Evolutionary conservation across 2,888 invertebrate genomes (phyloP).

Genomic region (Plusia festucae): DNA sequence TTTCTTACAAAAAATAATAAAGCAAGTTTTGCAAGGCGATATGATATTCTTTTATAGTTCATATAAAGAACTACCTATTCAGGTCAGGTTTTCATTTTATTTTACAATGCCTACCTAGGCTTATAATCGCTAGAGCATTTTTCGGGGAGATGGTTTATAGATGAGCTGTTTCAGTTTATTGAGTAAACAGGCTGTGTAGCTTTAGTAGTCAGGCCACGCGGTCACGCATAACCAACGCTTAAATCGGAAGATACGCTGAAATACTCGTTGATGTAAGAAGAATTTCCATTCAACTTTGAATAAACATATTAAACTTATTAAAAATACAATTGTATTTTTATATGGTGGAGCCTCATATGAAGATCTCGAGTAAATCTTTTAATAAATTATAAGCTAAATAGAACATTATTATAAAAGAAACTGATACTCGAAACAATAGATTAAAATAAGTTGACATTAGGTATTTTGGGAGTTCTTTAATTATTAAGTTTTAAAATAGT

Average conservation of each 20-base stretch:
- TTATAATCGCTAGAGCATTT: constrained; percentile 17
- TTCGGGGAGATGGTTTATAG: constrained; percentile 10
- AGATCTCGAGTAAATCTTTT: too few species aligned
- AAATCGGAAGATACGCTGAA: constrained; percentile 19
- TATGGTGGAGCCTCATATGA: too few species aligned
- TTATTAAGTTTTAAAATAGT: too few species aligned
- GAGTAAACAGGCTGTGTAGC: constrained; percentile 31
- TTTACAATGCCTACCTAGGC: constrained; percentile 5
- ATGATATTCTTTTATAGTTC: not conserved
- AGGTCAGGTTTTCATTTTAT: not conserved
- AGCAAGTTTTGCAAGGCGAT: not conserved
- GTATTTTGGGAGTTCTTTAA: too few species aligned
- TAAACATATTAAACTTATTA: too few species aligned
- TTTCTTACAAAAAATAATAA: not conserved
- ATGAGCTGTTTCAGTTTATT: constrained; percentile 29
- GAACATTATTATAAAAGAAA: too few species aligned
- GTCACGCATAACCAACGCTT: constrained; percentile 27
- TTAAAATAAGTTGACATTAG: too few species aligned
- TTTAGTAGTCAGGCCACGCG: constrained; percentile 33
- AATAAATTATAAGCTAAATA: too few species aligned
- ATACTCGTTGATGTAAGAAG: not conserved
- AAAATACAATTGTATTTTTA: too few species aligned
- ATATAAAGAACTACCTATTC: not conserved
- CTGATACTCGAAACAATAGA: too few species aligned
- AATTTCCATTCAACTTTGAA: not conserved